A percentile compares a stretch with the other conserved stretches of the same genome.
Evolutionary conservation across 2,888 invertebrate species (phyloP).

Genomic region (Tipula confusa): DNA sequence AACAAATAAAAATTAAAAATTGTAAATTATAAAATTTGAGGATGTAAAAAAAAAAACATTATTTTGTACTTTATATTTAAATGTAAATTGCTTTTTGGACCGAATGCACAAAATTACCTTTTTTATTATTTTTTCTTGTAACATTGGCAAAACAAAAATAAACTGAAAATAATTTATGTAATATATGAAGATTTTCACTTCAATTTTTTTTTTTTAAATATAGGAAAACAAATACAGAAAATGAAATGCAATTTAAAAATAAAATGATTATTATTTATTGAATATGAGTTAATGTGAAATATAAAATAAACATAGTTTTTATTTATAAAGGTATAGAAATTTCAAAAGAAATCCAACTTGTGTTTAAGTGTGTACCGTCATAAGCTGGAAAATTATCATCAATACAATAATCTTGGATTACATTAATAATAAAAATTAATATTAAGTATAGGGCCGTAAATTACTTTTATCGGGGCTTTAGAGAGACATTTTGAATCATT

Average conservation of each 20-base stretch:
- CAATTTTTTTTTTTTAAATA: background rate
- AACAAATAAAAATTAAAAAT: background rate
- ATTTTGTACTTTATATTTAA: conserved; percentile 20
- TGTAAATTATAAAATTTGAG: conserved; percentile 3
- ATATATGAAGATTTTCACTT: background rate
- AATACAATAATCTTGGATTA: too few relatives aligned
- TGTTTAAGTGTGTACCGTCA: too few relatives aligned
- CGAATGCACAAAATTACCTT: conserved; percentile 5
- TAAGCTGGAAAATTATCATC: too few relatives aligned
- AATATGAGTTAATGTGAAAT: background rate
- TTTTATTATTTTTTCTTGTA: background rate
- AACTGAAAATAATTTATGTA: background rate
- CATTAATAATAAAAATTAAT: too few relatives aligned
- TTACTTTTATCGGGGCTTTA: too few relatives aligned
- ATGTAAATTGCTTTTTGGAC: conserved; percentile 9
- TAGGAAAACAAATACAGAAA: background rate
- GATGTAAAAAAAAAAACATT: background rate
- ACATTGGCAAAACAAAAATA: background rate
- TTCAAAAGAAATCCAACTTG: background rate
- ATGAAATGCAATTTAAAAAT: background rate
- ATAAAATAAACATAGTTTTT: background rate
- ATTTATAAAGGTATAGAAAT: background rate
- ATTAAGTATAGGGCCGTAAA: too few relatives aligned
- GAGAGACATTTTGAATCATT: too few relatives aligned
- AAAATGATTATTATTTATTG: background rate